Evolutionary conservation across 2,797 vertebrate species (phyloP), one percentile per base, ranked within the genome.

Genomic region (Argyrosomus regius): DNA sequence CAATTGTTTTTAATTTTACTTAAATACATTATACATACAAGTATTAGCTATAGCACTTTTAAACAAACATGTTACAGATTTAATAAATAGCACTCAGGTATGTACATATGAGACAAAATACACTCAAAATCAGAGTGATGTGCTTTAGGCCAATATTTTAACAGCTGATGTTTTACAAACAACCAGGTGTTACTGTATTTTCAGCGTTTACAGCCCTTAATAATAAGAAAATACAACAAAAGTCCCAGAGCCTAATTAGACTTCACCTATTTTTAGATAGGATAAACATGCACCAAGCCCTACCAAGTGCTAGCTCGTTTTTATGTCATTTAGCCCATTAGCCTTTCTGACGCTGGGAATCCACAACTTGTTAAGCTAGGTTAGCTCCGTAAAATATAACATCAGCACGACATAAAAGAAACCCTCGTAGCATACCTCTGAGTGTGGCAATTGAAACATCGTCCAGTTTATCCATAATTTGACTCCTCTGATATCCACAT

Each of bases 391-490:
- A 35, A 58, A 35, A 58, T 58, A 35, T 58, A 67, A 66, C 49
- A 39, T n/a, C 50, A 54, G 65, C 18, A 68, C 5, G 26, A 67
- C n/a, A 65, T 65, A 66, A 66, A 66, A 52, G 11, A 14, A 66
- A 53, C 22, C 14, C 16, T 48, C 24, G 54, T 59, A 50, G 20
- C 58, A 24, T 61, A 72, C 69, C 76, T 71, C 6, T 72, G 45
- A 72, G 45, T 43, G 75, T 77, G 49, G 43, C 75, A 63, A 57
- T 13, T 56, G 59, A 12, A 50, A 64, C 16, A 5, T 62, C 50
- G 3, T 77, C 59, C 41, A 77, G 75, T 78, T 31, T 41, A 16
- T 71, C 75, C 75, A 77, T 77, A 24, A 24, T 54, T 52, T 22
- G 46, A 60, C 65, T 52, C 16, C 52, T 24, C 66, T 48, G 16